Evolutionary conservation across 2,797 vertebrate species (phyloP), one percentile per base, ranked within the genome.

Genomic region (Galagoides demidoff): DNA sequence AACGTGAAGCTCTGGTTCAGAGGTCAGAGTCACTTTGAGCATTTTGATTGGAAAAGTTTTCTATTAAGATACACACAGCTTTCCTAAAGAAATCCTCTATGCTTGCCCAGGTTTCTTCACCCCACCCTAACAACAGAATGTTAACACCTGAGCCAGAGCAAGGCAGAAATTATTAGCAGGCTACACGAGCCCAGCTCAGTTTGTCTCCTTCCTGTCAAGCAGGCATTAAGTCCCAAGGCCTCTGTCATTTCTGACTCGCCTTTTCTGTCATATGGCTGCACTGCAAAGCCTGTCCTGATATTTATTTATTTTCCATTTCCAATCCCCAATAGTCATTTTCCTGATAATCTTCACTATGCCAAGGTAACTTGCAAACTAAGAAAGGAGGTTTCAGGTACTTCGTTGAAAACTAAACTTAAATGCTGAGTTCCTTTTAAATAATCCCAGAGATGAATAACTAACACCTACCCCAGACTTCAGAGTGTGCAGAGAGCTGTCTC

Each of bases 31-130:
- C 34, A 29, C 43, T 87, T 57, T 20, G 37, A 76, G 52, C 39
- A 86, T 81, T 94, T 73, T 76, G 7, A 71, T 29, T 88, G 52
- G 70, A 89, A 93, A 89, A n/a, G 1, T 29, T 61, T 92, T 86
- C 87, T 87, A 49, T 57, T 87, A 64, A 74, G 64, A 88, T 8
- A 76, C 3, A 70, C 27, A 2, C 9, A 64, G 34, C 34, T 77
- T 74, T 59, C 16, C 52, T 89, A 45, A 82, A 89, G 4, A 84
- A 68, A n/a, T 63, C 34, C 31, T 74, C 16, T 1, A 0, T 39
- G 45, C 13, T 49, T 70, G 31, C 43, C 23, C n/a, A 77, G 45
- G 29, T 82, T 89, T 92, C 20, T 85, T 29, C 17, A 90, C 11
- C 45, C 1, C 13, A 70, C 37, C 37, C 45, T 59, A 37, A 57